phyloP scores from a whole-genome alignment of 2,888 invertebrate species.

The Tanypteryx hageni region DNA sequence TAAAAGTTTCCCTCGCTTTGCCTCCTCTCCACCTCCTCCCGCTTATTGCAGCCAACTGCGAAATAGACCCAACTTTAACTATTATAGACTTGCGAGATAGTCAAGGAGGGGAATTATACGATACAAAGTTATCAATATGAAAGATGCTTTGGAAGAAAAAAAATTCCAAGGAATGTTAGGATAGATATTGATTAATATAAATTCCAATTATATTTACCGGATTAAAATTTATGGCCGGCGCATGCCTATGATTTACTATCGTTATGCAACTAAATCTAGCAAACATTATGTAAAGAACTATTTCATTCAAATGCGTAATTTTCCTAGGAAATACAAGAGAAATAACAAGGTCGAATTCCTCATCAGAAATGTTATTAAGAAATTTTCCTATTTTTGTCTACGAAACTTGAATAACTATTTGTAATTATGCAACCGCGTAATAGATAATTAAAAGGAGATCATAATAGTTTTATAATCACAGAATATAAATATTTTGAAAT shows the following conservation, averaged over 20 bases:
- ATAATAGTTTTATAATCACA: no score
- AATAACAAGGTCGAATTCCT: no score
- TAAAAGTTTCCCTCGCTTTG: not conserved
- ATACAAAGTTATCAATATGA: no score
- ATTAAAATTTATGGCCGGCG: not conserved
- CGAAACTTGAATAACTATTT: no score
- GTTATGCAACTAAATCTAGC: not conserved
- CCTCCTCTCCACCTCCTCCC: conserved; percentile 7
- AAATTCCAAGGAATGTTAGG: not conserved
- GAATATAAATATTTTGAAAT: no score
- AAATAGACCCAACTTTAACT: conserved; percentile 28
- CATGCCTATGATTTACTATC: not conserved
- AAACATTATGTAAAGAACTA: no score
- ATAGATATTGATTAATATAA: not conserved
- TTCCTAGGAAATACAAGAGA: no score
- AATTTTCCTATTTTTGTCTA: no score
- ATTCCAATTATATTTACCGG: not conserved
- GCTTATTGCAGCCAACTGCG: conserved; percentile 34
- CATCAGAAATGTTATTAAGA: no score
- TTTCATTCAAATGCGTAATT: no score
- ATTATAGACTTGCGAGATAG: not conserved
- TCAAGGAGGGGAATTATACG: not conserved
- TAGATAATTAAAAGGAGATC: no score
- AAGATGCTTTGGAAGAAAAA: not conserved
- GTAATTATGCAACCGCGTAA: no score